These are phyloP conservation scores for Piprites chloris DNA, from an alignment of 2,113 vertebrate species.

Conservation along the genomic window DNA sequence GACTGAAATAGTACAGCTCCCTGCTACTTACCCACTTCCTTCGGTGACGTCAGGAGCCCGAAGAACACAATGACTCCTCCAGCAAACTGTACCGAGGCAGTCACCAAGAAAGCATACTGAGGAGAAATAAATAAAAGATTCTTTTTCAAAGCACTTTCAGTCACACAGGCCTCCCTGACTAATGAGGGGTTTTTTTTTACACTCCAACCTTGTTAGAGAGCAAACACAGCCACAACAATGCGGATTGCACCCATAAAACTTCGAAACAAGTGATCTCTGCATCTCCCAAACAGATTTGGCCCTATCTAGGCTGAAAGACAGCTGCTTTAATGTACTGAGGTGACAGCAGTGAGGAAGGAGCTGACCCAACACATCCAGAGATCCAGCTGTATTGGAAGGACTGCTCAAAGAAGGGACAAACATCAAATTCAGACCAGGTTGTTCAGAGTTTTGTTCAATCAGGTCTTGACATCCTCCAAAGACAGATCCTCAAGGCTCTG, in stretches of 20 bases:
- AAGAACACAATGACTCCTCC: slow-evolving; percentile 95
- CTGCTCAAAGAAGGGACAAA: not conserved
- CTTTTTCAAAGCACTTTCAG: not conserved
- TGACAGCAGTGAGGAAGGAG: not conserved
- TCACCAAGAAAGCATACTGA: slow-evolving; percentile 96
- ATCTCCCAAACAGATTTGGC: not conserved
- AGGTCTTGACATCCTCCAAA: not conserved
- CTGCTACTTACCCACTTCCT: slow-evolving; percentile 89
- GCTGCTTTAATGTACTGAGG: not conserved
- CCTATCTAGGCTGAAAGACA: not conserved
- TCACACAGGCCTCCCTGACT: not conserved
- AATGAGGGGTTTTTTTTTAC: not conserved
- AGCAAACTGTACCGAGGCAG: slow-evolving; percentile 92
- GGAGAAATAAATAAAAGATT: not conserved
- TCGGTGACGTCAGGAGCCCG: slow-evolving; percentile 89
- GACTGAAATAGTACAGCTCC: not conserved
- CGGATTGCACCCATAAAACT: not conserved
- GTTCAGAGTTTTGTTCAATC: not conserved
- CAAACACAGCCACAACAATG: not conserved
- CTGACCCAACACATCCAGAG: not conserved
- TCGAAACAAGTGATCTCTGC: not conserved
- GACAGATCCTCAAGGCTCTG: not conserved
- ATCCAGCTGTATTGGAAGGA: not conserved
- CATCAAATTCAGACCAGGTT: not conserved
- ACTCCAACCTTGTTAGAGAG: not conserved